Evolutionary conservation across 2,113 vertebrate genomes (phyloP).

Genomic region (Xenopus tropicalis): UCB_Xtro_10.0 CM004451.2:6904001-6904500

Average conservation of each 20-base stretch:
- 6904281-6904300: constrained; percentile 68
- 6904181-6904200: constrained; percentile 46
- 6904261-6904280: constrained; percentile 57
- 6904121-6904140: constrained; percentile 65
- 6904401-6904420: constrained; percentile 56
- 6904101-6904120: constrained; percentile 62
- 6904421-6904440: constrained; percentile 52
- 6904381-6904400: constrained; percentile 61
- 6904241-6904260: constrained; percentile 64
- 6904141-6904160: constrained; percentile 68
- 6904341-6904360: constrained; percentile 68
- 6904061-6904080: constrained; percentile 64
- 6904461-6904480: constrained; percentile 66
- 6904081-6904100: constrained; percentile 54
- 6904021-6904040: constrained; percentile 65
- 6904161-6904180: constrained; percentile 69
- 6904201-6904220: constrained; percentile 56
- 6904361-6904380: constrained; percentile 74
- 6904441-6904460: constrained; percentile 69
- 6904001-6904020: constrained; percentile 73
- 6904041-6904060: constrained; percentile 65
- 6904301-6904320: constrained; percentile 53
- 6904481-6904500: constrained; percentile 72
- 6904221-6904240: constrained; percentile 67
- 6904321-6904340: constrained; percentile 72